Percentiles rank a stretch among this genome's conserved stretches.
These are phyloP conservation scores for Nasua narica DNA, from an alignment of 2,797 vertebrate genomes.

Conservation along the genomic window DNA sequence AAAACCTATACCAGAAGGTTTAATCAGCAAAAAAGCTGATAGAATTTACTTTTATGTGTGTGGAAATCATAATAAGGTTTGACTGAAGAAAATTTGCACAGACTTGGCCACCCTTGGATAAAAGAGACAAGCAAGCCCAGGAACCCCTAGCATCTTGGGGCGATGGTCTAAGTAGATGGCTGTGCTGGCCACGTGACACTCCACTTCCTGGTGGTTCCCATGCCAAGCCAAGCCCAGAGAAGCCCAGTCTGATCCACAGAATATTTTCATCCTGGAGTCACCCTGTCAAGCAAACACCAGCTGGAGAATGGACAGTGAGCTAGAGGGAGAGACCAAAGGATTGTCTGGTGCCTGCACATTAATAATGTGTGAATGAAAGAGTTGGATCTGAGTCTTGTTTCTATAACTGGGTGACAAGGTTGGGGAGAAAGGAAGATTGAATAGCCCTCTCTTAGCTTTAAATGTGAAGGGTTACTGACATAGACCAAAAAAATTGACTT, in stretches of 20 bases:
- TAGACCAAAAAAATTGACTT: not conserved
- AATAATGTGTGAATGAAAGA: not conserved
- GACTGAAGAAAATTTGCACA: not conserved
- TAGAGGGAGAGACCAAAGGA: not conserved
- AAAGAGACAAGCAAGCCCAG: not conserved
- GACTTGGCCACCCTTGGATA: not conserved
- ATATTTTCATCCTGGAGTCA: not conserved
- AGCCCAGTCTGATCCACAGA: not conserved
- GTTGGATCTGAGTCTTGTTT: not conserved
- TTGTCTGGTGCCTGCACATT: not conserved
- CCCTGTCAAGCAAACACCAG: not conserved
- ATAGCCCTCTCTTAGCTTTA: not conserved
- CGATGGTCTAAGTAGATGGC: not conserved
- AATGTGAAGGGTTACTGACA: not conserved
- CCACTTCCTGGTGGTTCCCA: not conserved
- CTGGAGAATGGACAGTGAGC: not conserved
- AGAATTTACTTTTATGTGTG: not conserved
- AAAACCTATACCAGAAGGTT: not conserved
- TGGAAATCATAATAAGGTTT: not conserved
- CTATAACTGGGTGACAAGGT: not conserved
- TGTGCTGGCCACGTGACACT: not conserved
- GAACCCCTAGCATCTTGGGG: not conserved
- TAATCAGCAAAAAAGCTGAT: not conserved
- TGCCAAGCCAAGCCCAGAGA: not conserved
- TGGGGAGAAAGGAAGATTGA: not conserved